These are phyloP conservation scores for Trogon melanurus DNA, from an alignment of 2,113 vertebrate genomes.

Conservation along the genomic window DNA sequence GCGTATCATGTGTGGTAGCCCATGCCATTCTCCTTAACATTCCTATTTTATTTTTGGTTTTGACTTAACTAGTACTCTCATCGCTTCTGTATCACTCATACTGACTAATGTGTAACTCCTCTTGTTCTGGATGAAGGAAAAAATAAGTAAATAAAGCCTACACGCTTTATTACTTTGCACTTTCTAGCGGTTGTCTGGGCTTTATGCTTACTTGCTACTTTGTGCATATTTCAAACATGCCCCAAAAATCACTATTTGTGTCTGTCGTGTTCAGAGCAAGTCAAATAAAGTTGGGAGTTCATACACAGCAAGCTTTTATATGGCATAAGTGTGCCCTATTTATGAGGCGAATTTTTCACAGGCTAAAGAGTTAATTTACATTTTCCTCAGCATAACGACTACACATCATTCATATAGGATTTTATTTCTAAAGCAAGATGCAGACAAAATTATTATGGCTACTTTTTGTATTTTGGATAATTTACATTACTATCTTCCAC, in stretches of 20 bases:
- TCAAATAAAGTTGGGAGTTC: not conserved
- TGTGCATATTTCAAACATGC: not conserved
- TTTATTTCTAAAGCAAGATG: not conserved
- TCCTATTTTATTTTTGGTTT: not conserved
- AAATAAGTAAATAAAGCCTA: not conserved
- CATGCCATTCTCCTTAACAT: not conserved
- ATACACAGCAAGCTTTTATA: not conserved
- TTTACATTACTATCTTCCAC: not conserved
- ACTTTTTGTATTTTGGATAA: not conserved
- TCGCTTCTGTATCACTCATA: not conserved
- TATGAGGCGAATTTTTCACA: not conserved
- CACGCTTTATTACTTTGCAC: not conserved
- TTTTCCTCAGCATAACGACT: not conserved
- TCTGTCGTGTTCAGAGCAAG: not conserved
- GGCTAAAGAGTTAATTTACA: not conserved
- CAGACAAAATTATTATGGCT: not conserved
- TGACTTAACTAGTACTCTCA: not conserved
- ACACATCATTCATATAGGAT: not conserved
- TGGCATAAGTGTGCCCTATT: not conserved
- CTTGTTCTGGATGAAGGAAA: not conserved
- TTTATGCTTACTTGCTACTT: not conserved
- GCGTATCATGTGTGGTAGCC: not conserved
- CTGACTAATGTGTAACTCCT: not conserved
- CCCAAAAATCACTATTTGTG: not conserved
- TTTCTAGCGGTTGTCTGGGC: not conserved